A percentile compares a stretch with the other conserved stretches of the same genome.
These are phyloP conservation scores for Caenorhabditis angaria DNA, from an alignment of 2,888 invertebrate species.

Conservation along the genomic window DNA sequence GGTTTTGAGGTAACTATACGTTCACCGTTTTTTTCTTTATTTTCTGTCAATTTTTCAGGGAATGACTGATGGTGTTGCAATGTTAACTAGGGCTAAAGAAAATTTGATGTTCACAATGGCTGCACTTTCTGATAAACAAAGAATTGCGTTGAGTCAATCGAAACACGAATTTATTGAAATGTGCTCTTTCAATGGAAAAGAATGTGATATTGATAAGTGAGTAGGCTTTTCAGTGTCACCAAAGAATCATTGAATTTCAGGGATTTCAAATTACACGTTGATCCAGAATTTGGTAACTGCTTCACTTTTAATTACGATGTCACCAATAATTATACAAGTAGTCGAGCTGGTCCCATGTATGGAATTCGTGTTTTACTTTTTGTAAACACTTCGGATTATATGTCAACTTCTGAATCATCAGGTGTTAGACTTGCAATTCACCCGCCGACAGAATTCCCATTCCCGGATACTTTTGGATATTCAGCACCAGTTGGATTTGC, in stretches of 20 bases:
- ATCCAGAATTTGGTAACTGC: constrained; percentile 63
- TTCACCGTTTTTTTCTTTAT: too few relatives aligned
- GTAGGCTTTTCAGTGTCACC: constrained; percentile 6
- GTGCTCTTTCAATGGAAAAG: constrained; percentile 63
- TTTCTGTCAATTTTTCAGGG: constrained; percentile 35
- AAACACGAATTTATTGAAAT: constrained; percentile 62
- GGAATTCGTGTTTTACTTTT: constrained; percentile 59
- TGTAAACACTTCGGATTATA: constrained; percentile 62
- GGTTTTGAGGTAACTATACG: constrained; percentile 12
- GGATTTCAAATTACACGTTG: constrained; percentile 60
- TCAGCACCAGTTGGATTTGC: constrained; percentile 62
- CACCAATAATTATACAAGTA: constrained; percentile 56
- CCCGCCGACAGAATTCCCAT: constrained; percentile 57
- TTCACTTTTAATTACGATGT: constrained; percentile 62
- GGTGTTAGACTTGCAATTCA: constrained; percentile 60
- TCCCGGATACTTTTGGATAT: constrained; percentile 63
- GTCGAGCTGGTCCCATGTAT: constrained; percentile 64
- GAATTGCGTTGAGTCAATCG: constrained; percentile 51
- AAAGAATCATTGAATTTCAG: constrained; percentile 22
- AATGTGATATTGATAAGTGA: constrained; percentile 59
- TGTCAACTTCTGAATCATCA: constrained; percentile 61
- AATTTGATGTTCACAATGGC: constrained; percentile 65
- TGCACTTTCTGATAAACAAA: constrained; percentile 51
- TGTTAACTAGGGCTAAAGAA: constrained; percentile 60
- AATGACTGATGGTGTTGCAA: constrained; percentile 63